These are phyloP conservation scores for Choreutis nemorana DNA, from an alignment of 2,888 invertebrate genomes.

Conservation along the genomic window DNA sequence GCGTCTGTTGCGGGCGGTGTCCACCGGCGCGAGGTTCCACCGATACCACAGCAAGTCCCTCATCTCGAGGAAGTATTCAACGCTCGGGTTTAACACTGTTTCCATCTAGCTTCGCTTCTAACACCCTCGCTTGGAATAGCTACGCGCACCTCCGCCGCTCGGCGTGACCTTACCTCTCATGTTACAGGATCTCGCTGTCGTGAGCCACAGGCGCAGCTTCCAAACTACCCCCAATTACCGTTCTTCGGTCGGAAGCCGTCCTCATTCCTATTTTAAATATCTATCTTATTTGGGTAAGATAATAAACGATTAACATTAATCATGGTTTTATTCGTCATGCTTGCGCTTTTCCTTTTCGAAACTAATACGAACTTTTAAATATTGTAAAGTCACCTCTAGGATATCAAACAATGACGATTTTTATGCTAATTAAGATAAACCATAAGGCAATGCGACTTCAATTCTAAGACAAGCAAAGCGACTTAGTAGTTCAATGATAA, in stretches of 20 bases:
- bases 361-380: no score
- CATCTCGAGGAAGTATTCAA: conserved; percentile 77
- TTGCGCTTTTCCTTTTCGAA: no score
- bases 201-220: conserved; percentile 32
- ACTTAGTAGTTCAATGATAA: no score
- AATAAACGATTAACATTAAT: conserved; percentile 50
- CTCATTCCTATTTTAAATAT: conserved; percentile 50
- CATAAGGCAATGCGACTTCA: conserved; percentile 19
- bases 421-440: conserved; percentile 1
- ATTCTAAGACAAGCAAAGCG: conserved; percentile 17
- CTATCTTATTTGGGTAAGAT: conserved; percentile 42
- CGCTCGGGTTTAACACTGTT: conserved; percentile 56
- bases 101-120: conserved; percentile 61
- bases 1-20: conserved; percentile 68
- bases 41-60: conserved; percentile 79
- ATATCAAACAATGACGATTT: conserved; percentile 11
- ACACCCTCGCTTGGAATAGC: conserved; percentile 51
- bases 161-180: conserved; percentile 55
- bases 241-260: conserved; percentile 38
- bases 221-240: conserved; percentile 16
- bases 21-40: conserved; percentile 73
- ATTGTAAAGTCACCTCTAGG: conserved; percentile 7
- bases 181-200: conserved; percentile 60
- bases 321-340: conserved; percentile 29
- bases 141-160: conserved; percentile 35